A percentile compares a stretch with the other conserved stretches of the same genome.
Evolutionary conservation across 2,888 invertebrate species (phyloP).

Genomic region (Dynastes grantii): DNA sequence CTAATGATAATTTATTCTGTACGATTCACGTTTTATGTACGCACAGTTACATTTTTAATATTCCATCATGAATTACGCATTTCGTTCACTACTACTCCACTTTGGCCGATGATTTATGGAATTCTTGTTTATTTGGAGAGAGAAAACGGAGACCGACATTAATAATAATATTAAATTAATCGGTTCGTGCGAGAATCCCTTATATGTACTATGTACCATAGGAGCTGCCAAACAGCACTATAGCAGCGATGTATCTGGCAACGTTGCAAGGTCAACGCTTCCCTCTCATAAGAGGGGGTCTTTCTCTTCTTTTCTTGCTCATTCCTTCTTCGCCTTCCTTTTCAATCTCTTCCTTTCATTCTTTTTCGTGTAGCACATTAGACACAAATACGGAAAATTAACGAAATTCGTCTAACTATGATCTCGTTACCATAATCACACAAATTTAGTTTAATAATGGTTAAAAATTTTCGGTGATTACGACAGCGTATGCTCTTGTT

Average conservation of each 20-base stretch:
- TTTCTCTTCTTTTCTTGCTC: constrained; percentile 4
- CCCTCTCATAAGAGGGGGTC: background rate
- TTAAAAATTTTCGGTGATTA: constrained; percentile 32
- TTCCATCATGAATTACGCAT: constrained; percentile 45
- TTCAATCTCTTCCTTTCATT: background rate
- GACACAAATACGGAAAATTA: background rate
- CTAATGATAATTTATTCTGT: constrained; percentile 67
- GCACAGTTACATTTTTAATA: constrained; percentile 62
- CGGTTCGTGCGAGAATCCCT: constrained; percentile 24
- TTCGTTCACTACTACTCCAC: constrained; percentile 34
- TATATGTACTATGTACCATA: background rate
- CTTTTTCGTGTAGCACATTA: background rate
- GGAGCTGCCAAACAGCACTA: background rate
- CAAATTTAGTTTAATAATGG: constrained; percentile 27
- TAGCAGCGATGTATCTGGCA: constrained; percentile 3
- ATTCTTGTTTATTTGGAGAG: constrained; percentile 40
- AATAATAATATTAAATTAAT: constrained; percentile 47
- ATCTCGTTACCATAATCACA: constrained; percentile 14
- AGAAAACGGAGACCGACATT: constrained; percentile 26
- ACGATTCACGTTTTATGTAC: constrained; percentile 64
- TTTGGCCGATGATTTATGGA: constrained; percentile 41
- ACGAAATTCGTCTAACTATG: constrained; percentile 16
- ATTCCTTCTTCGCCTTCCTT: constrained; percentile 12
- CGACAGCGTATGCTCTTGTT: constrained; percentile 18
- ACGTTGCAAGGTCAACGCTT: constrained; percentile 42